These are phyloP conservation scores for Rosalia funebris DNA, from an alignment of 2,888 invertebrate species.

Conservation along the genomic window DNA sequence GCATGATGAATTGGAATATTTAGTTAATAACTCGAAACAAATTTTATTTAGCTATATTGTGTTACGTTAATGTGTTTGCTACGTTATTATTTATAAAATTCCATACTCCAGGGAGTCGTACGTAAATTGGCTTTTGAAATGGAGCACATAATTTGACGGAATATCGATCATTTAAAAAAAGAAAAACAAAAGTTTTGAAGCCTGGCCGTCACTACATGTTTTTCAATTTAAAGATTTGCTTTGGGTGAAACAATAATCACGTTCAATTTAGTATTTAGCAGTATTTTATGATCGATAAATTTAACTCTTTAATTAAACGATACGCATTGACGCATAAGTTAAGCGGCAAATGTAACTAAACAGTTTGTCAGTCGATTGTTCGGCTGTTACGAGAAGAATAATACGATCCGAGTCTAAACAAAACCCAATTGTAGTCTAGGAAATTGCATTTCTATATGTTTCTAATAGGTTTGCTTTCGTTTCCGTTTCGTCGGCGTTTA, in stretches of 20 bases:
- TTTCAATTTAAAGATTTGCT: too few relatives aligned
- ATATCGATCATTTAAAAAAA: background rate
- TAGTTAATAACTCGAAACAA: background rate
- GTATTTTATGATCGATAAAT: too few relatives aligned
- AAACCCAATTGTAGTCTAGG: background rate
- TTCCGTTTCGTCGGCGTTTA: background rate
- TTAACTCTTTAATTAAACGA: background rate
- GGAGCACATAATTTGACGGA: background rate
- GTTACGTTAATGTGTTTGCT: background rate
- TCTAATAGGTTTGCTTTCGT: background rate
- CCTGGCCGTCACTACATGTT: too few relatives aligned
- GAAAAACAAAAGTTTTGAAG: too few relatives aligned
- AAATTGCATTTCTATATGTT: background rate
- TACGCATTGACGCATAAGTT: background rate
- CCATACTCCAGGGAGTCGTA: background rate
- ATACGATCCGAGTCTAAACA: background rate
- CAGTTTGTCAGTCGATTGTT: background rate
- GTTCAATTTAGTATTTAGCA: too few relatives aligned
- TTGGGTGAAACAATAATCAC: too few relatives aligned
- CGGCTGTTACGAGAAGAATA: background rate
- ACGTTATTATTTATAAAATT: conserved; percentile 8
- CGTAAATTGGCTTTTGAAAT: background rate
- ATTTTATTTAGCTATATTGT: background rate
- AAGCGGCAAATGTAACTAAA: background rate
- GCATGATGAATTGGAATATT: too few relatives aligned